phyloP scores from a whole-genome alignment of 2,888 invertebrate genomes.

The Hydraecia micacea region DNA sequence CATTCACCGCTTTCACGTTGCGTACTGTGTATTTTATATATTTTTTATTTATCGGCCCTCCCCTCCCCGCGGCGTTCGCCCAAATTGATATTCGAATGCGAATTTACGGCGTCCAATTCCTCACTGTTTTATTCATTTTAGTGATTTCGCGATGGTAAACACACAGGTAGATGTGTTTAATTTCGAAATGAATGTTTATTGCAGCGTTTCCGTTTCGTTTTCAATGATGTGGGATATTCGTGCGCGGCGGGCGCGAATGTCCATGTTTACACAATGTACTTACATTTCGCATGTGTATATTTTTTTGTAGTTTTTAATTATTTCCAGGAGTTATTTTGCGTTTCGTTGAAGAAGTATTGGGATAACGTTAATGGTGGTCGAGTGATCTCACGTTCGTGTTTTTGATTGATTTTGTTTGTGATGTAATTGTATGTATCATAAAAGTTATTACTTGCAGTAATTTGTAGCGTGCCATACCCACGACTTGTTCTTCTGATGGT shows the following conservation, averaged over 20 bases:
- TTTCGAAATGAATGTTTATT: conserved; percentile 90
- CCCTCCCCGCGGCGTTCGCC: conserved; percentile 77
- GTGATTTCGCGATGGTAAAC: conserved; percentile 89
- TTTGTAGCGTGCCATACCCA: background rate
- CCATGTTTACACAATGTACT: conserved; percentile 74
- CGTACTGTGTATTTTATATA: conserved; percentile 88
- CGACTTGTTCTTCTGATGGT: background rate
- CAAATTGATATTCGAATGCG: conserved; percentile 89
- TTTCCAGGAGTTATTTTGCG: conserved; percentile 53
- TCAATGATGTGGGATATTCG: conserved; percentile 75
- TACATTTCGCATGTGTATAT: conserved; percentile 63
- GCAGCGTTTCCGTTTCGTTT: conserved; percentile 86
- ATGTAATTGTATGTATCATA: background rate
- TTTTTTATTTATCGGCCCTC: conserved; percentile 86
- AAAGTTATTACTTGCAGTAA: background rate
- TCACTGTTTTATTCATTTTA: conserved; percentile 90
- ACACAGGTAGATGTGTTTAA: conserved; percentile 90
- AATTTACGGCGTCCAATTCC: conserved; percentile 86
- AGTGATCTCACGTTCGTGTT: background rate
- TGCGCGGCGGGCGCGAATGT: conserved; percentile 65
- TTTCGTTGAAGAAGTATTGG: conserved; percentile 33
- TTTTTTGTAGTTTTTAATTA: conserved; percentile 66
- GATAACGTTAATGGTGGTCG: conserved; percentile 5
- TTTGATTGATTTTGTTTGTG: conserved; percentile 5
- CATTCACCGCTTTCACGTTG: conserved; percentile 89